Conservation (phyloP, 2,888 invertebrate genomes). For the Pyralis farinalis region DNA sequence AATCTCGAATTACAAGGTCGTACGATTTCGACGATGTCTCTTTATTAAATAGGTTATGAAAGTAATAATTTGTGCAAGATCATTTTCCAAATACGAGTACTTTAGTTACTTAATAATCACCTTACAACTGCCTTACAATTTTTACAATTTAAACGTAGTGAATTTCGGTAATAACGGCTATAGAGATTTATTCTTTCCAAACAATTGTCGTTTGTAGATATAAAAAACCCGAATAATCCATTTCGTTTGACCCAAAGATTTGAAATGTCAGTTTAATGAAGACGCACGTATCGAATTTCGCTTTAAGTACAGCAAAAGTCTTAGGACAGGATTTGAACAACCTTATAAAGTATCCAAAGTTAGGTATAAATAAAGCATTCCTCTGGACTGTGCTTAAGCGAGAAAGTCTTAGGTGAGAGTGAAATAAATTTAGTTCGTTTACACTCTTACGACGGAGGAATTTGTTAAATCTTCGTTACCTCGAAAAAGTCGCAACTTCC, state of each 20-base stretch:
- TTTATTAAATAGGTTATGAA: too few relatives aligned
- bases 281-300: slow-evolving; percentile 22
- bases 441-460: slow-evolving; percentile 5
- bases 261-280: slow-evolving; percentile 27
- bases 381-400: slow-evolving; percentile 12
- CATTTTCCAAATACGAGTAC: too few relatives aligned
- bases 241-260: slow-evolving; percentile 23
- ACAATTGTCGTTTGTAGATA: slow-evolving; percentile 2
- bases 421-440: slow-evolving; percentile 10
- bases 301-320: slow-evolving; percentile 31
- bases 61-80: too few relatives aligned
- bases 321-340: slow-evolving; percentile 20
- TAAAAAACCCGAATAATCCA: slow-evolving; percentile 22
- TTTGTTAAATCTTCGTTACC: too few relatives aligned
- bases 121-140: too few relatives aligned
- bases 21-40: too few relatives aligned
- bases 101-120: too few relatives aligned
- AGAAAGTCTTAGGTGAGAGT: too few relatives aligned
- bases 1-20: too few relatives aligned
- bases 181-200: background rate
- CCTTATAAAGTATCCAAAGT: slow-evolving; percentile 29
- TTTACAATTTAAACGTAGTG: too few relatives aligned
- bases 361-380: slow-evolving; percentile 32
- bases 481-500: too few relatives aligned
- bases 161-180: background rate